Evolutionary conservation across 2,888 invertebrate genomes (phyloP).

Genomic region (Elysia crispata): DNA sequence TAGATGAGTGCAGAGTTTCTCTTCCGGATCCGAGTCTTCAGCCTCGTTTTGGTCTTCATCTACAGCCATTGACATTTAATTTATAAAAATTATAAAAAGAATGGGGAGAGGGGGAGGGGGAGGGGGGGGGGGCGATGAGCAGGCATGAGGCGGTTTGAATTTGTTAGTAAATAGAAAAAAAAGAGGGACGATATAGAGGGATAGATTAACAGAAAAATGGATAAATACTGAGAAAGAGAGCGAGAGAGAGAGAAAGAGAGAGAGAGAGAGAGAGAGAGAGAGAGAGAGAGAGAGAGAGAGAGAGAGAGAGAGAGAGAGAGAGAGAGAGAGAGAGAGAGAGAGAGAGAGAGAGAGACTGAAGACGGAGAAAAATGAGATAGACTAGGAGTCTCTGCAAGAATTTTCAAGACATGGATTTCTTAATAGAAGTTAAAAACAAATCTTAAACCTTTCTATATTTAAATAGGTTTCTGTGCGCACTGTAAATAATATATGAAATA

Average conservation of each 20-base stretch:
- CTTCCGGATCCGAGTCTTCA: slow-evolving; percentile 57
- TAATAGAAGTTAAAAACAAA: no score
- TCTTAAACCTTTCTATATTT: no score
- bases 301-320: not conserved
- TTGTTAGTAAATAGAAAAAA: not conserved
- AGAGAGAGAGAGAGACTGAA: not conserved
- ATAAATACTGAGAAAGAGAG: slow-evolving; percentile 1
- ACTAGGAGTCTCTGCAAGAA: no score
- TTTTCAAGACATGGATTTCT: no score
- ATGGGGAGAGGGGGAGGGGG: no score
- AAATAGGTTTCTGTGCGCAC: no score
- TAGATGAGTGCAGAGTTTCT: slow-evolving; percentile 59
- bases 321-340: not conserved
- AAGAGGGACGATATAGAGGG: not conserved
- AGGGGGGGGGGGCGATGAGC: no score
- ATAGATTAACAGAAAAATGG: not conserved
- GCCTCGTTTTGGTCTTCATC: slow-evolving; percentile 37
- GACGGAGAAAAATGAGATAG: no score
- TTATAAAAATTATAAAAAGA: no score
- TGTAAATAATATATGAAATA: no score
- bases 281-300: not conserved
- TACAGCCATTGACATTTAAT: not conserved
- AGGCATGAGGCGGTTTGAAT: not conserved
- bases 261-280: not conserved
- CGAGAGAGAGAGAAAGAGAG: no score